A percentile compares a stretch with the other conserved stretches of the same genome.
Evolutionary conservation across 2,113 vertebrate species (phyloP).

Genomic region (Aspiorhynchus laticeps): DNA sequence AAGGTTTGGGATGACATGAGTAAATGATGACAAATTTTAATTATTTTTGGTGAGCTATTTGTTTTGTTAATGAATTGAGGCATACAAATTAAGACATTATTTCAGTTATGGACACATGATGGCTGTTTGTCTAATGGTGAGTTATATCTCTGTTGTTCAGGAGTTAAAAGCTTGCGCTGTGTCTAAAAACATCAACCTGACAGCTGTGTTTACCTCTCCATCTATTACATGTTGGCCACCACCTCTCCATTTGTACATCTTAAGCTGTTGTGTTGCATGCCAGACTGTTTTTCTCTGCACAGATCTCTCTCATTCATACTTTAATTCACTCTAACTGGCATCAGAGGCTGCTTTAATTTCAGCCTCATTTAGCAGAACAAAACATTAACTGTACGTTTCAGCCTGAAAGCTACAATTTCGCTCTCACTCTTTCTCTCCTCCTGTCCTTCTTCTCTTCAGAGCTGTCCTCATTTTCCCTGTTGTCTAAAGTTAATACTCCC

Average conservation of each 20-base stretch:
- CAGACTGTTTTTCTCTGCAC: not conserved
- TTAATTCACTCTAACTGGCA: slow-evolving; percentile 20
- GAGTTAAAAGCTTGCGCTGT: not conserved
- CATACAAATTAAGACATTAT: not conserved
- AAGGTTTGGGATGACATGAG: not conserved
- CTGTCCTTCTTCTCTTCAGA: not conserved
- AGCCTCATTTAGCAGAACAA: slow-evolving; percentile 3
- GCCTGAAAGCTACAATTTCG: slow-evolving; percentile 24
- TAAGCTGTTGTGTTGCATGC: not conserved
- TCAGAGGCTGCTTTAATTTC: slow-evolving; percentile 15
- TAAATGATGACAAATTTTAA: not conserved
- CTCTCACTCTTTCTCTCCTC: not conserved
- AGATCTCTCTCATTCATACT: slow-evolving; percentile 40
- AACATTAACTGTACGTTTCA: slow-evolving; percentile 28
- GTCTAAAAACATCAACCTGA: not conserved
- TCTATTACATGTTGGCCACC: not conserved
- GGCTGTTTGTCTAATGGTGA: not conserved
- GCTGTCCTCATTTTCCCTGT: slow-evolving; percentile 14
- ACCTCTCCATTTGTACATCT: not conserved
- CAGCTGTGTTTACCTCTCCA: slow-evolving; percentile 9
- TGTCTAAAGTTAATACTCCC: slow-evolving; percentile 20
- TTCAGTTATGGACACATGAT: not conserved
- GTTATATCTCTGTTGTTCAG: not conserved
- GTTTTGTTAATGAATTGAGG: not conserved
- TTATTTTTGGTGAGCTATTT: not conserved